phyloP scores from a whole-genome alignment of 2,888 invertebrate genomes.

The Celastrina argiolus region DNA sequence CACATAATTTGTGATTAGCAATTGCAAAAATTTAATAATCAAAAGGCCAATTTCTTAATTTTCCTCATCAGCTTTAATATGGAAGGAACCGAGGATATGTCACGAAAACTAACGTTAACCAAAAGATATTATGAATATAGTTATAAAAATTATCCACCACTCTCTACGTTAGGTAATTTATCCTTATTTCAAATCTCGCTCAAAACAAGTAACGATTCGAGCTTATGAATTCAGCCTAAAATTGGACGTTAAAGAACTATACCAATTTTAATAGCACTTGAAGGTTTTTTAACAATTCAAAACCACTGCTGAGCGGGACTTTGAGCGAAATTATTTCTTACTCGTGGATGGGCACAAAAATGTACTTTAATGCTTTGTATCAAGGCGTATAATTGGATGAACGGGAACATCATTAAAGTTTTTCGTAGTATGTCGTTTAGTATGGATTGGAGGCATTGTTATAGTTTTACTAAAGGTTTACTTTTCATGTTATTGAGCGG shows the following conservation, averaged over 20 bases:
- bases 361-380: background rate
- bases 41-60: too few relatives aligned
- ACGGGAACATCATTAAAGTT: slow-evolving; percentile 4
- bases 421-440: slow-evolving; percentile 14
- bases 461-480: background rate
- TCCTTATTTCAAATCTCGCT: too few relatives aligned
- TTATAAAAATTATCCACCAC: too few relatives aligned
- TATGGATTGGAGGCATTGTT: background rate
- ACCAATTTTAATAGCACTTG: slow-evolving; percentile 21
- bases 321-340: slow-evolving; percentile 12
- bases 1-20: too few relatives aligned
- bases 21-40: too few relatives aligned
- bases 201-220: background rate
- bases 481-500: background rate
- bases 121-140: too few relatives aligned
- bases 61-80: too few relatives aligned
- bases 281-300: slow-evolving; percentile 20
- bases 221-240: background rate
- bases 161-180: too few relatives aligned
- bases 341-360: background rate
- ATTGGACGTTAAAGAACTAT: slow-evolving; percentile 19
- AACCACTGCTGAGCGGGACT: slow-evolving; percentile 6
- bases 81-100: too few relatives aligned
- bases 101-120: too few relatives aligned
- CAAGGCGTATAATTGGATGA: background rate